phyloP scores from a whole-genome alignment of 2,113 vertebrate genomes.

The Zosterops borbonicus region DNA sequence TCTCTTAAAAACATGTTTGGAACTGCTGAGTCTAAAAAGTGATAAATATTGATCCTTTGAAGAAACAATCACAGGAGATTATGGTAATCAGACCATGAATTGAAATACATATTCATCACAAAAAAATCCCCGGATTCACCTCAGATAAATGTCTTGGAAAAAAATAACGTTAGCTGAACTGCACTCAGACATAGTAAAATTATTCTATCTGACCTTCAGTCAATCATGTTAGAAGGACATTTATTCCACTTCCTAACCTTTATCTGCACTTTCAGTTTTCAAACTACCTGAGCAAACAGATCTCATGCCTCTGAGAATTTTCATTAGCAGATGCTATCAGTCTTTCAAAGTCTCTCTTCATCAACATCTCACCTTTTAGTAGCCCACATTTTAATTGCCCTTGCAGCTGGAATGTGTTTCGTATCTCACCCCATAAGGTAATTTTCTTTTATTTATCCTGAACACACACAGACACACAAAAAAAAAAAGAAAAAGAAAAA shows the following conservation, averaged over 20 bases:
- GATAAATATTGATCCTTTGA: slow-evolving; percentile 60
- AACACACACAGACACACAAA: neutral
- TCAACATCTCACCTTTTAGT: slow-evolving; percentile 34
- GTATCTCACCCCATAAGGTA: neutral
- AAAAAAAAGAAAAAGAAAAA: too few species aligned
- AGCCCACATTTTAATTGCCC: slow-evolving; percentile 60
- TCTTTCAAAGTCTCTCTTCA: slow-evolving; percentile 47
- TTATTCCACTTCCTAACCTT: slow-evolving; percentile 48
- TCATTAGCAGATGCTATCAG: slow-evolving; percentile 58
- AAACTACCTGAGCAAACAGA: slow-evolving; percentile 52
- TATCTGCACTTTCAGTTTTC: slow-evolving; percentile 19
- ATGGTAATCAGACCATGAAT: slow-evolving; percentile 58
- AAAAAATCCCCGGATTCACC: neutral
- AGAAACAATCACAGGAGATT: slow-evolving; percentile 64
- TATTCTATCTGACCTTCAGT: slow-evolving; percentile 54
- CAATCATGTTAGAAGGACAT: slow-evolving; percentile 51
- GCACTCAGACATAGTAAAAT: slow-evolving; percentile 33
- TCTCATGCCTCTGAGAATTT: slow-evolving; percentile 49
- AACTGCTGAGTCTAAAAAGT: slow-evolving; percentile 56
- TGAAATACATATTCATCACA: slow-evolving; percentile 54
- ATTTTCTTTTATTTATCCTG: slow-evolving; percentile 63
- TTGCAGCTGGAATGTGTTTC: slow-evolving; percentile 31
- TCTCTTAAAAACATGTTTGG: neutral
- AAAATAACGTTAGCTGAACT: slow-evolving; percentile 16
- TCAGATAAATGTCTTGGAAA: slow-evolving; percentile 15